Conservation (phyloP, 2,113 vertebrate genomes). For the Bagarius yarrelli region DNA sequence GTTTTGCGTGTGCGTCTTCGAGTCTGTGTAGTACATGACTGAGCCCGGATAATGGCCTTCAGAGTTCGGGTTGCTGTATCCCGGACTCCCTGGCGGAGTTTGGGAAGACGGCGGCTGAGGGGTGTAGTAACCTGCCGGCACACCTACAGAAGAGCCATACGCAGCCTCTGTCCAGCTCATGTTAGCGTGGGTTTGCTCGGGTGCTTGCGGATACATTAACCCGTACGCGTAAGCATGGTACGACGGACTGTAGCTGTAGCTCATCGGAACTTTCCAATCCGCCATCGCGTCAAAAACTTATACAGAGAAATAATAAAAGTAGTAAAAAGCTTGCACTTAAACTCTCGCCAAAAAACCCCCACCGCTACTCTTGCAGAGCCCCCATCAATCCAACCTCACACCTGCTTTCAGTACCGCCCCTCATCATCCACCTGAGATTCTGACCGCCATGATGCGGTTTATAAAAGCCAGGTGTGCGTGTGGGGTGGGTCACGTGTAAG, state of each 20-base stretch:
- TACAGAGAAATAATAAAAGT: neutral
- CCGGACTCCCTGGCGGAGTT: constrained; percentile 56
- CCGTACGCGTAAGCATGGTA: constrained; percentile 69
- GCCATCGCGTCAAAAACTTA: constrained; percentile 56
- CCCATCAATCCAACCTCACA: neutral
- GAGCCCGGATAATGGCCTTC: constrained; percentile 53
- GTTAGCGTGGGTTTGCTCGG: constrained; percentile 58
- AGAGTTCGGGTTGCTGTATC: constrained; percentile 7
- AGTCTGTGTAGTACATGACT: constrained; percentile 42
- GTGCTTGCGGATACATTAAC: constrained; percentile 59
- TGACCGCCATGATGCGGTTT: neutral
- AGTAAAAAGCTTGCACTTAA: neutral
- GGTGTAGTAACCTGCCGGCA: constrained; percentile 52
- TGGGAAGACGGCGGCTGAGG: constrained; percentile 29
- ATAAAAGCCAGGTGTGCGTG: constrained; percentile 43
- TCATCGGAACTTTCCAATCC: constrained; percentile 69
- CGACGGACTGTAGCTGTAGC: constrained; percentile 63
- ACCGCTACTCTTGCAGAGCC: neutral
- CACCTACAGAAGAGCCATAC: constrained; percentile 47
- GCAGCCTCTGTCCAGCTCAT: constrained; percentile 57
- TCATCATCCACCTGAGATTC: neutral
- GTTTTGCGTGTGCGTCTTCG: constrained; percentile 44
- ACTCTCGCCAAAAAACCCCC: neutral
- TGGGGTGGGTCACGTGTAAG: constrained; percentile 44
- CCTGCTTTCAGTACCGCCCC: too few species aligned